Conservation (phyloP, 2,797 vertebrate species). For the Sebastes steindachneri region DNA sequence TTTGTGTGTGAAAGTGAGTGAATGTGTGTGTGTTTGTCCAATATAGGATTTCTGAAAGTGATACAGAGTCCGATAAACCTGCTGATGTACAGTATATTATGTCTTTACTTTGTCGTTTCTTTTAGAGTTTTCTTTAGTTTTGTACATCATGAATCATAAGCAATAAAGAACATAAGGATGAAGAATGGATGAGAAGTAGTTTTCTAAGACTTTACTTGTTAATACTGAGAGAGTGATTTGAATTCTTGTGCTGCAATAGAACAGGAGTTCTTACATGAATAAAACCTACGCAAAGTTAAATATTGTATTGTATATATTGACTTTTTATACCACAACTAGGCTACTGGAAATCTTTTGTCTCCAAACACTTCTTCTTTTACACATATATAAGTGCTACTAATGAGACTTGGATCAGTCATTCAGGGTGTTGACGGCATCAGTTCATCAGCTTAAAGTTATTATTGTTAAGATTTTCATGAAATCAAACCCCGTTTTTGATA, state of each 20-base stretch:
- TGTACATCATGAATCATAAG: slow-evolving; percentile 62
- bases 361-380: not conserved
- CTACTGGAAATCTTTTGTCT: slow-evolving; percentile 1
- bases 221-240: slow-evolving; percentile 32
- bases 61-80: slow-evolving; percentile 25
- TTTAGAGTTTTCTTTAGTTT: slow-evolving; percentile 58
- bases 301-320: slow-evolving; percentile 13
- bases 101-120: slow-evolving; percentile 33
- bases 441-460: not conserved
- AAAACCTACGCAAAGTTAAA: slow-evolving; percentile 33
- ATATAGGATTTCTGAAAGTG: slow-evolving; percentile 12
- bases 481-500: not conserved
- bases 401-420: not conserved
- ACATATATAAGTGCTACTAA: not conserved
- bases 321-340: slow-evolving; percentile 24
- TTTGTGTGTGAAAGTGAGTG: not conserved
- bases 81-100: slow-evolving; percentile 33
- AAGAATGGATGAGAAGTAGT: slow-evolving; percentile 39
- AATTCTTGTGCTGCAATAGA: slow-evolving; percentile 45
- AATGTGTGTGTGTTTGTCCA: slow-evolving; percentile 25
- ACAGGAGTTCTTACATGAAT: slow-evolving; percentile 32
- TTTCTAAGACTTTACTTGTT: slow-evolving; percentile 50
- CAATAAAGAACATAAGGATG: slow-evolving; percentile 60
- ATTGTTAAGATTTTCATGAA: not conserved
- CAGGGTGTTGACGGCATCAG: not conserved